These are phyloP conservation scores for Mesocricetus auratus DNA, from an alignment of 2,113 vertebrate genomes.

Conservation along the genomic window DNA sequence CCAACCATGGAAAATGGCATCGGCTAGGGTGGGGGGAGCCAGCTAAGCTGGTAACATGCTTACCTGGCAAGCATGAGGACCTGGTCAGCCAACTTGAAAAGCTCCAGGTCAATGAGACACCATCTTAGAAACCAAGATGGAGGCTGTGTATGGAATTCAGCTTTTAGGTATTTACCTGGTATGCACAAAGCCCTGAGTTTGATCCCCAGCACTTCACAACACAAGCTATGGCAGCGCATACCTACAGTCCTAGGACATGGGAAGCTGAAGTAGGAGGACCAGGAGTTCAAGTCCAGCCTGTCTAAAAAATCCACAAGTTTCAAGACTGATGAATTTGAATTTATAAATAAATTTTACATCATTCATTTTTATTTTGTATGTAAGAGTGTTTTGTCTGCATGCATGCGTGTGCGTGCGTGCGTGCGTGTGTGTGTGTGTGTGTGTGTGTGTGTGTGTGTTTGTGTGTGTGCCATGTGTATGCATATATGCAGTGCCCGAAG, in stretches of 20 bases:
- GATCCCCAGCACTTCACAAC: background rate
- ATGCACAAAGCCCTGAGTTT: background rate
- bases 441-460: background rate
- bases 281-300: background rate
- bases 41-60: background rate
- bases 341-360: background rate
- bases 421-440: background rate
- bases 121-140: background rate
- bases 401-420: no score
- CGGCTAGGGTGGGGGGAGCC: background rate
- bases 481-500: background rate
- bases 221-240: background rate
- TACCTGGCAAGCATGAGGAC: background rate
- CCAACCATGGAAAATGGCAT: background rate
- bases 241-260: background rate
- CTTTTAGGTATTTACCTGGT: background rate
- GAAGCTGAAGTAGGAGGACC: background rate
- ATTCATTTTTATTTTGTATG: background rate
- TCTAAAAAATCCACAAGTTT: background rate
- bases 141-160: background rate
- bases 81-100: background rate
- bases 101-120: background rate
- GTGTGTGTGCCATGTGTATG: background rate
- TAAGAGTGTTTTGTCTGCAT: background rate
- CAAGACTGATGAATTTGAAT: background rate